phyloP scores from a whole-genome alignment of 2,888 invertebrate species.

The Andrena trimmerana region DNA sequence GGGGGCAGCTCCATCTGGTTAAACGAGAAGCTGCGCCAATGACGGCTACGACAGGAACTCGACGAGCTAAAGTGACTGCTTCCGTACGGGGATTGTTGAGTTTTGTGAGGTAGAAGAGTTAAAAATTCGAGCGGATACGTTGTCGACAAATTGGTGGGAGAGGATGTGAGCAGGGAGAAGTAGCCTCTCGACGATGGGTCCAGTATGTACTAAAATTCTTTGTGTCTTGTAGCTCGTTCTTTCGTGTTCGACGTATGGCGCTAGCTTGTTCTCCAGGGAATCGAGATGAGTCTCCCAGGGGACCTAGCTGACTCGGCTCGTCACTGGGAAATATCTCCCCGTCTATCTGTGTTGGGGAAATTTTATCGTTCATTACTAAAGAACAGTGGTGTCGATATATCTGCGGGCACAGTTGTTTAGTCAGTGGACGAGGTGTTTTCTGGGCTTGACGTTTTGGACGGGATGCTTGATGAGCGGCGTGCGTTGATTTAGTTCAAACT shows the following conservation, averaged over 20 bases:
- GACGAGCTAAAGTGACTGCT: conserved; percentile 27
- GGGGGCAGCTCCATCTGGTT: conserved; percentile 40
- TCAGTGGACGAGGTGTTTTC: background rate
- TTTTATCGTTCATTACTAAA: conserved; percentile 56
- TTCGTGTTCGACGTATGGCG: conserved; percentile 37
- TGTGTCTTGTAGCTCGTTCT: conserved; percentile 55
- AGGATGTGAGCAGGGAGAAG: background rate
- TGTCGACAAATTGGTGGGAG: conserved; percentile 30
- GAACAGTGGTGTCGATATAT: conserved; percentile 13
- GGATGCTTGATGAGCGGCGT: background rate
- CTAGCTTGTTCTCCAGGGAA: conserved; percentile 31
- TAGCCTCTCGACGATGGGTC: conserved; percentile 22
- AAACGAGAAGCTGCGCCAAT: conserved; percentile 54
- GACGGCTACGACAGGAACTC: conserved; percentile 49
- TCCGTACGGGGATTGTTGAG: conserved; percentile 68
- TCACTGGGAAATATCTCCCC: conserved; percentile 45
- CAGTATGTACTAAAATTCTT: conserved; percentile 68
- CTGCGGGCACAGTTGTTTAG: background rate
- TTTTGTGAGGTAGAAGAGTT: conserved; percentile 77
- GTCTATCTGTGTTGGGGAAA: conserved; percentile 36
- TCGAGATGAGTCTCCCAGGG: conserved; percentile 37
- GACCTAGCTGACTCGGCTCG: conserved; percentile 10
- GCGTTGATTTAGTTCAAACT: background rate
- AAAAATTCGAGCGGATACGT: conserved; percentile 73
- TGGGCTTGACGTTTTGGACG: background rate